Evolutionary conservation across 2,797 vertebrate species (phyloP).

Genomic region (Tachyglossus aculeatus): DNA sequence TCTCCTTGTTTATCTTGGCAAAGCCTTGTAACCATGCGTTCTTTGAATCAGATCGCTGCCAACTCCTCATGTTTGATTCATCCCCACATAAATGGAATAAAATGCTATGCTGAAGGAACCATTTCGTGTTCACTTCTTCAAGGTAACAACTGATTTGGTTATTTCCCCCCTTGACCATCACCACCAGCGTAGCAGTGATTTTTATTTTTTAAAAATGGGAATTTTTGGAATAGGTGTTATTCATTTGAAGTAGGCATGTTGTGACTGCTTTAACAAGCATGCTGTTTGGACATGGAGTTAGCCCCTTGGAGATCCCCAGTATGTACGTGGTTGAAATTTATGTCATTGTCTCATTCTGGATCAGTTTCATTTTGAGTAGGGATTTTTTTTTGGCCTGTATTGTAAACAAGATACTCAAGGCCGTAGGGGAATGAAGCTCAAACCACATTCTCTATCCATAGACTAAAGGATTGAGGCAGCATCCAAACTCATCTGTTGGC

Average conservation of each 20-base stretch:
- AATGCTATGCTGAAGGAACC: background rate
- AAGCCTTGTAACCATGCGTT: background rate
- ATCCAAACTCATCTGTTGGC: background rate
- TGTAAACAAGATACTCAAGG: background rate
- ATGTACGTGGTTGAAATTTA: background rate
- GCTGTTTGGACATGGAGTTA: background rate
- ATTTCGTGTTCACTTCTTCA: background rate
- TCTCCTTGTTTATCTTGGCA: background rate
- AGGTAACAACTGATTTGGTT: background rate
- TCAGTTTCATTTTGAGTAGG: background rate
- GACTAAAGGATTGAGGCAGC: background rate
- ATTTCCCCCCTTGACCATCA: background rate
- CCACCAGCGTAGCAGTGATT: background rate
- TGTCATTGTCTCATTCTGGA: background rate
- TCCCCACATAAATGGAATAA: background rate
- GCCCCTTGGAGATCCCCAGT: background rate
- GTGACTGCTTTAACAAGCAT: background rate
- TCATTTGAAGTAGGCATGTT: background rate
- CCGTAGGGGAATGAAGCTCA: background rate
- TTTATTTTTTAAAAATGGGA: background rate
- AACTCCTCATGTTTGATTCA: background rate
- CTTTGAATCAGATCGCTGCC: background rate
- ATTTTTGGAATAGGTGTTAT: background rate
- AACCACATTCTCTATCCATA: background rate
- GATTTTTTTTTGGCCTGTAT: background rate